phyloP scores from a whole-genome alignment of 2,797 vertebrate species.

The Pogonophryne albipinna region DNA sequence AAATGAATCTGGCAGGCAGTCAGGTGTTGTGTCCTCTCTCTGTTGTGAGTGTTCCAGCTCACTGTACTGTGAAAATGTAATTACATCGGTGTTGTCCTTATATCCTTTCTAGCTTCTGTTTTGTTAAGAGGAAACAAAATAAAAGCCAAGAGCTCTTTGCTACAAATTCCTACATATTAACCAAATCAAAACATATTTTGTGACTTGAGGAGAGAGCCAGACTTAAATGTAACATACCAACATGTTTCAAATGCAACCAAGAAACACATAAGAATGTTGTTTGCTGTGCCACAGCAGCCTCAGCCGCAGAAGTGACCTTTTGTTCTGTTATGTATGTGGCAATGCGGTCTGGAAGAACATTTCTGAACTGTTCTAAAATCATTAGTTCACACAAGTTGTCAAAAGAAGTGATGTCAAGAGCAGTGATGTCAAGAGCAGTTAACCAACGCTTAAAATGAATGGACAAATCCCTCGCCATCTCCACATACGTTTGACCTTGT shows the following conservation, averaged over 20 bases:
- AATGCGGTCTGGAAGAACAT: no score
- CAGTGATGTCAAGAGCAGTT: no score
- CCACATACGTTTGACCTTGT: no score
- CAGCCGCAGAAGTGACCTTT: no score
- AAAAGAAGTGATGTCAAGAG: no score
- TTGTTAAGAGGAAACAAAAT: not conserved
- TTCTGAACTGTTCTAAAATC: no score
- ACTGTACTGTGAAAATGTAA: slow-evolving; percentile 35
- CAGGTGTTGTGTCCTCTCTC: slow-evolving; percentile 16
- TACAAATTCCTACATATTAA: not conserved
- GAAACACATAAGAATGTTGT: not conserved
- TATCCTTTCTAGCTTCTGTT: not conserved
- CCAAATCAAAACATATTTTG: not conserved
- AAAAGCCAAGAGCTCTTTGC: slow-evolving; percentile 1
- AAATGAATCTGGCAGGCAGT: slow-evolving; percentile 15
- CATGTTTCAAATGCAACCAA: not conserved
- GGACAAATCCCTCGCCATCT: no score
- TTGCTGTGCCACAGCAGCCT: no score
- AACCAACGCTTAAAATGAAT: no score
- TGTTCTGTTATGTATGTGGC: no score
- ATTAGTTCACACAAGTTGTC: no score
- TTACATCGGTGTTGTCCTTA: slow-evolving; percentile 17
- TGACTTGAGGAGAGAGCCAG: not conserved
- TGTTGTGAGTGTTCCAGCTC: slow-evolving; percentile 8
- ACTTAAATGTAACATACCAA: not conserved